These are phyloP conservation scores for Florisuga fusca DNA, from an alignment of 2,797 vertebrate genomes.

Conservation along the genomic window DNA sequence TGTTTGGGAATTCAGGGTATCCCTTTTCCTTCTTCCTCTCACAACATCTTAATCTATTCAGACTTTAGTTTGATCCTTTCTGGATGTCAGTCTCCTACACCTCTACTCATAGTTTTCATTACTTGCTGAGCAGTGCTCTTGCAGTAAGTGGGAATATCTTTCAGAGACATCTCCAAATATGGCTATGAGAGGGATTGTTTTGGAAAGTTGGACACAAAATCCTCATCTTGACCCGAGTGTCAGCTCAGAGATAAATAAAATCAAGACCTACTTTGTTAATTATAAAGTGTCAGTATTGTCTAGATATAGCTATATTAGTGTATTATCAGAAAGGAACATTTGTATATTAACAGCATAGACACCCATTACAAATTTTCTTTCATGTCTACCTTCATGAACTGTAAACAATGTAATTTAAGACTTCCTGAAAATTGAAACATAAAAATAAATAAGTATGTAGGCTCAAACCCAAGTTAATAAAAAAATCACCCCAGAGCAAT, in stretches of 20 bases:
- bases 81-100: background rate
- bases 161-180: constrained; percentile 3
- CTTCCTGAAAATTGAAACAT: background rate
- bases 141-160: background rate
- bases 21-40: background rate
- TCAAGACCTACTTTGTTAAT: background rate
- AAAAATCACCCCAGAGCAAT: background rate
- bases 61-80: background rate
- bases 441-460: background rate
- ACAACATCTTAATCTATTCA: background rate
- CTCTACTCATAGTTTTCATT: background rate
- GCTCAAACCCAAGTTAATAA: background rate
- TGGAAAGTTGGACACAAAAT: constrained; percentile 46
- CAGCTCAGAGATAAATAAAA: constrained; percentile 12
- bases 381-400: background rate
- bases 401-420: background rate
- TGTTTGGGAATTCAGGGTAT: background rate
- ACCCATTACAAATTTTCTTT: background rate
- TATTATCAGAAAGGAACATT: background rate
- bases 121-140: background rate
- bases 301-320: background rate
- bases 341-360: background rate
- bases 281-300: background rate
- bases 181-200: background rate
- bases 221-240: constrained; percentile 9